Evolutionary conservation across 2,113 vertebrate species (phyloP).

Genomic region (Hystrix cristata): DNA sequence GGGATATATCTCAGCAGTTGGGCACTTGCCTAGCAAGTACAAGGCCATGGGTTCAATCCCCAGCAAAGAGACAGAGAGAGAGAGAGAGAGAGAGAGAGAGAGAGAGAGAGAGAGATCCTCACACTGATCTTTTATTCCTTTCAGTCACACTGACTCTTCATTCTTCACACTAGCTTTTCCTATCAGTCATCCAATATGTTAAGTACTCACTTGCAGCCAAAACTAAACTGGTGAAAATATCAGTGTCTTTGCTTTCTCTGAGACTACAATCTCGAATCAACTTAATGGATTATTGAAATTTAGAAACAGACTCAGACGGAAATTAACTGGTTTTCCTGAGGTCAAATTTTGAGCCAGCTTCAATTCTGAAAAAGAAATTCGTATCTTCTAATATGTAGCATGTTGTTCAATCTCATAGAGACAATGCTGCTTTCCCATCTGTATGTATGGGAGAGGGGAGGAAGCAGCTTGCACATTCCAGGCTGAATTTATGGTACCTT

Average conservation of each 20-base stretch:
- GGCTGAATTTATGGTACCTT: background rate
- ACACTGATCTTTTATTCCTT: background rate
- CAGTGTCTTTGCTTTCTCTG: background rate
- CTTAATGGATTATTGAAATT: background rate
- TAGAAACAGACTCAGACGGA: conserved; percentile 28
- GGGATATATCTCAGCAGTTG: background rate
- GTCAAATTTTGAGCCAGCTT: conserved; percentile 42
- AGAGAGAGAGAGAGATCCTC: background rate
- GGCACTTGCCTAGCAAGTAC: background rate
- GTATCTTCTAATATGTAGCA: conserved; percentile 21
- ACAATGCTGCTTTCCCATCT: background rate
- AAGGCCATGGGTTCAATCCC: background rate
- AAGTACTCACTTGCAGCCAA: background rate
- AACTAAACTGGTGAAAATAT: background rate
- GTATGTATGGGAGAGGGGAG: background rate
- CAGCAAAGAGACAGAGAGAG: background rate
- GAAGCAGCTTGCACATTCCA: background rate
- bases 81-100: background rate
- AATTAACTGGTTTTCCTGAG: conserved; percentile 18
- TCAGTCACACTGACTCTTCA: background rate
- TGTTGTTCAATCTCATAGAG: background rate
- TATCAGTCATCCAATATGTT: conserved; percentile 12
- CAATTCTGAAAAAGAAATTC: conserved; percentile 4
- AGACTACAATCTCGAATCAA: conserved; percentile 17
- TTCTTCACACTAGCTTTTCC: background rate